Percentiles rank a stretch among this genome's conserved stretches.
Evolutionary conservation across 2,888 invertebrate species (phyloP).

Genomic region (Parnassius orleans): DNA sequence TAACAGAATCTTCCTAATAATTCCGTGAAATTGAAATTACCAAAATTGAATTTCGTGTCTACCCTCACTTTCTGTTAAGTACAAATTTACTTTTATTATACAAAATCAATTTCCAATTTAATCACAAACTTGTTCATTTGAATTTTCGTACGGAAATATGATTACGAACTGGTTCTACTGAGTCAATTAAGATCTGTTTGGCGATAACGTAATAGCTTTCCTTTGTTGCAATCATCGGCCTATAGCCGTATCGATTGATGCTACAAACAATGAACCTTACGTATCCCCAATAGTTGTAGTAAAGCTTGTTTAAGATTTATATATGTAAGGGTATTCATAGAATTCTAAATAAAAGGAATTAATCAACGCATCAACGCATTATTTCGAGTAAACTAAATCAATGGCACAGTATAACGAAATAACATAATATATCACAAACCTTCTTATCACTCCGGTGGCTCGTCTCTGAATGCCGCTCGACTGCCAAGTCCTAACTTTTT

Average conservation of each 20-base stretch:
- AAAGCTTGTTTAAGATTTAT: not conserved
- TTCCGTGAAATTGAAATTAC: constrained; percentile 4
- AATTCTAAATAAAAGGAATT: too few species aligned
- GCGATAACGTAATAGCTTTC: constrained; percentile 28
- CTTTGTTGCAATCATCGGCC: constrained; percentile 28
- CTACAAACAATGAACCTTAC: not conserved
- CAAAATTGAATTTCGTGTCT: not conserved
- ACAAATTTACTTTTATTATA: constrained; percentile 11
- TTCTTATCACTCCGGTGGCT: too few species aligned
- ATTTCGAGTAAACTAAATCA: too few species aligned
- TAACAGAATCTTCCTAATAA: not conserved
- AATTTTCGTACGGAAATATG: constrained; percentile 25
- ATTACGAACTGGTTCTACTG: constrained; percentile 18
- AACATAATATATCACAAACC: too few species aligned
- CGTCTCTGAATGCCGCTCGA: too few species aligned
- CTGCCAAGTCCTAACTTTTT: too few species aligned
- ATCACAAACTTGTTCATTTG: constrained; percentile 21
- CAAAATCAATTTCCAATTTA: constrained; percentile 18
- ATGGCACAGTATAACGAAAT: too few species aligned
- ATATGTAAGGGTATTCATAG: too few species aligned
- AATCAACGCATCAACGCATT: too few species aligned
- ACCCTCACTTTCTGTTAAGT: constrained; percentile 4
- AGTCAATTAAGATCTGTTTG: constrained; percentile 30
- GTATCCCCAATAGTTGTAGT: not conserved
- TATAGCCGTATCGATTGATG: constrained; percentile 16